Base-by-base conservation (phyloP, 30 jellyfish, hydroid and myxozoan genomes). In the Turritopsis rubra region DNA sequence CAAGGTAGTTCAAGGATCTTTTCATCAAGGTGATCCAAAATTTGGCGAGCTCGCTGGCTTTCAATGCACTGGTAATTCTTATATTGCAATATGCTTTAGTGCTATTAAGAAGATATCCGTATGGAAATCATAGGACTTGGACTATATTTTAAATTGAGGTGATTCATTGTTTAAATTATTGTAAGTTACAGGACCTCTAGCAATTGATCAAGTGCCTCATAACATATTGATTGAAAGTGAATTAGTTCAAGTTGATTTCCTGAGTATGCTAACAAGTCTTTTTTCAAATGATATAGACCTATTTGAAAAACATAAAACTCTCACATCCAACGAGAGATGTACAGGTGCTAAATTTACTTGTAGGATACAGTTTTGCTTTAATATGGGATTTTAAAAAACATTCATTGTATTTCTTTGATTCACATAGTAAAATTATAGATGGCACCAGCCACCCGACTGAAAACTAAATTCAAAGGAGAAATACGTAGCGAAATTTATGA, bases 31-130 rank as follows among this genome's bases (percentile, higher is more conserved):
- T 19, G 75, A 82, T 82, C n/a, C 84, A 5, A 82, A 41, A 72
- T 82, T 82, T 82, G 89, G 89, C 8, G 75, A 70, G 8, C 66
- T 85, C 26, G 89, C 89, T 1, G 89, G 90, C 22, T n/a, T n/a
- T 21, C 85, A 83, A 68, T 83, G 85, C 75, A 79, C 81, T 41
- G 82, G 85, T 21, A 83, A 72, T 83, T 31, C 85, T 7, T 23
- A 28, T 24, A 13, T 83, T 72, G 80, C 90, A n/a, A 9, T 73
- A 23, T 73, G 84, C 18, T 83, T 79, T 79, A 20, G 75, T 0
- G 25, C 0, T 24, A 41, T 83, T 52, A 72, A 65, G 1, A n/a
- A 65, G 7, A 52, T 29, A 17, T 29, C 29, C 20, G 1, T 52
- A 19, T 83, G 90, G 90, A 83, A 83, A 22, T 41, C 24, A 4